Percentiles rank a stretch among this genome's conserved stretches.
Conservation (phyloP, 2,797 vertebrate genomes). For the Epinephelus malabaricus region DNA sequence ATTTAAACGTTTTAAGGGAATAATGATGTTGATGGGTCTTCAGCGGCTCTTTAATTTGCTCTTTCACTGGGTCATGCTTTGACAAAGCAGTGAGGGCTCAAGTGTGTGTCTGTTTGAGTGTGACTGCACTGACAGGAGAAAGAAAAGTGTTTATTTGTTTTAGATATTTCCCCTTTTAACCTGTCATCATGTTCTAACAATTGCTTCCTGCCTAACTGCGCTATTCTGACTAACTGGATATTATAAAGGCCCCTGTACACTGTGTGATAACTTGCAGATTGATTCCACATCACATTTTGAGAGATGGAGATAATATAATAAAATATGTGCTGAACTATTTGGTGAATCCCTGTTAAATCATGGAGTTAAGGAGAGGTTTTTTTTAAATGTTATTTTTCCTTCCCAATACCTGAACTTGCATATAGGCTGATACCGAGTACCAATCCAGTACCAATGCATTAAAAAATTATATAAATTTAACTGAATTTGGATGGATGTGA, state of each 20-base stretch:
- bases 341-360: not conserved
- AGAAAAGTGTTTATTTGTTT: conserved; percentile 30
- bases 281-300: conserved; percentile 2
- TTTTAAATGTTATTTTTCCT: too few relatives aligned
- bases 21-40: conserved; percentile 32
- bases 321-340: not conserved
- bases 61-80: conserved; percentile 19
- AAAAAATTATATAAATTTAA: too few relatives aligned
- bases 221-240: conserved; percentile 53
- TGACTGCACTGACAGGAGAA: conserved; percentile 19
- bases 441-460: too few relatives aligned
- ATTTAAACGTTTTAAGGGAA: conserved; percentile 26
- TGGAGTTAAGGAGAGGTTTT: too few relatives aligned
- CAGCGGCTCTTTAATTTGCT: conserved; percentile 27
- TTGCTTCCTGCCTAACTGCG: conserved; percentile 56
- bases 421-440: too few relatives aligned
- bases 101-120: conserved; percentile 37
- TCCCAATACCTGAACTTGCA: too few relatives aligned
- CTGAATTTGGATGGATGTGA: too few relatives aligned
- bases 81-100: conserved; percentile 16
- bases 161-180: conserved; percentile 40
- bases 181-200: conserved; percentile 50
- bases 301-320: not conserved
- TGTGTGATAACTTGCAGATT: conserved; percentile 33
- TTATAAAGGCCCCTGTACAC: conserved; percentile 30